Evolutionary conservation across 2,113 vertebrate genomes (phyloP).

Genomic region (Dipodomys ordii): DNA sequence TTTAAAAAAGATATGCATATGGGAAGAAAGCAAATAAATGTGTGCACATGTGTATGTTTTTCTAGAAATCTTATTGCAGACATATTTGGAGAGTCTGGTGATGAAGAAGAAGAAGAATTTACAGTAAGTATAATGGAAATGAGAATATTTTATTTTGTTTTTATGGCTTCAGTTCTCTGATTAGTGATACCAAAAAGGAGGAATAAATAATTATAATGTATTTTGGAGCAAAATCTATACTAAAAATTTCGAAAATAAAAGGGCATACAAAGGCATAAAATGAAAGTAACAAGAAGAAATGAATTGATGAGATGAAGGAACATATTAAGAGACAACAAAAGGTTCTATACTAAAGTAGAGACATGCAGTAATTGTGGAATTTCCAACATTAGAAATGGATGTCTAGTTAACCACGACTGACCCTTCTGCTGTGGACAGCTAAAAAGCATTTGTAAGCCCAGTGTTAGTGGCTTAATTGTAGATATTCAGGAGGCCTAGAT

Average conservation of each 20-base stretch:
- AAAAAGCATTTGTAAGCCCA: conserved; percentile 1
- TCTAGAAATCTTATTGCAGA: conserved; percentile 98
- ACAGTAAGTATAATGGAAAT: conserved; percentile 89
- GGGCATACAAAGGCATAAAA: neutral
- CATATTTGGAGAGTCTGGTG: conserved; percentile 99
- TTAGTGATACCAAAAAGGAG: neutral
- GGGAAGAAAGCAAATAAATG: conserved; percentile 45
- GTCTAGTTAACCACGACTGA: neutral
- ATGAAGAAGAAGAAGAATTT: conserved; percentile 98
- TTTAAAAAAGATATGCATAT: conserved; percentile 25
- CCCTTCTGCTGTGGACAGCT: neutral
- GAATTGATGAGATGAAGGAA: neutral
- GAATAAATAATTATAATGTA: neutral
- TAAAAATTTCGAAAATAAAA: conserved; percentile 4
- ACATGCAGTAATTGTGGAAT: neutral
- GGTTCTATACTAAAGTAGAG: neutral
- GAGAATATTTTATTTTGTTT: conserved; percentile 28
- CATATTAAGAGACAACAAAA: neutral
- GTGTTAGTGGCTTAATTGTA: no score
- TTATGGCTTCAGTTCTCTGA: neutral
- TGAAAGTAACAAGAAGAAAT: conserved; percentile 1
- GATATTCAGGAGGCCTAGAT: no score
- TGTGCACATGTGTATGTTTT: conserved; percentile 23
- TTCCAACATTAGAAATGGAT: neutral
- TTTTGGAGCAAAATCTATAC: neutral